phyloP scores from a whole-genome alignment of 2,113 vertebrate genomes.

The Pluvialis apricaria region DNA sequence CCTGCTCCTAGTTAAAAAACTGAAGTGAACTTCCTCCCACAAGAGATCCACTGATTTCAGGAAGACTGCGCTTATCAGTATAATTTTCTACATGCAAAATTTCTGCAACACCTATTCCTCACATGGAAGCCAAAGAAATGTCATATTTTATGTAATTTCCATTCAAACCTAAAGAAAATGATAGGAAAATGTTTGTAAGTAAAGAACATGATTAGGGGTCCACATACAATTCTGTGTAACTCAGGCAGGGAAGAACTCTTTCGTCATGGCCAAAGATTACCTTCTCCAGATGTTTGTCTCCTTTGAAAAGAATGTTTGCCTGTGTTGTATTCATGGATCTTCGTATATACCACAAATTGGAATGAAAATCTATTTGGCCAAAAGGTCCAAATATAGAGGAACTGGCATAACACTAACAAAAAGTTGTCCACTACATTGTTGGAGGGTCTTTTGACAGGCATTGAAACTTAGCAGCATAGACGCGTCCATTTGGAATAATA shows the following conservation, averaged over 20 bases:
- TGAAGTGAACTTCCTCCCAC: background rate
- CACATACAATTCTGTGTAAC: background rate
- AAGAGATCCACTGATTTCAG: background rate
- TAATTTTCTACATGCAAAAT: background rate
- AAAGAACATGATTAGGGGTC: background rate
- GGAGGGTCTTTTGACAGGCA: background rate
- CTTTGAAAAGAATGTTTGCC: background rate
- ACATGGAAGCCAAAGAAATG: background rate
- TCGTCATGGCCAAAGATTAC: background rate
- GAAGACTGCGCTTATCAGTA: background rate
- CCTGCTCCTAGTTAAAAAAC: background rate
- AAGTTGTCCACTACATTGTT: background rate
- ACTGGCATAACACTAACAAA: background rate
- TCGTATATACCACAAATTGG: background rate
- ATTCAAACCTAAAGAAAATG: background rate
- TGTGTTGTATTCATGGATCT: background rate
- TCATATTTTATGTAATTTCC: background rate
- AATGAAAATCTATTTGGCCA: background rate
- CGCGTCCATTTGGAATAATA: rapidly evolving
- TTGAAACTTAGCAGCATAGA: background rate
- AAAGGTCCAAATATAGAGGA: background rate
- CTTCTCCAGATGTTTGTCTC: background rate
- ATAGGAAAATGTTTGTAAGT: background rate
- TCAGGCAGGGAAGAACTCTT: background rate
- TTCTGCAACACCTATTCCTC: background rate